Base-by-base conservation (phyloP, 2,888 invertebrate species). In the Rhodophaea formosa region DNA sequence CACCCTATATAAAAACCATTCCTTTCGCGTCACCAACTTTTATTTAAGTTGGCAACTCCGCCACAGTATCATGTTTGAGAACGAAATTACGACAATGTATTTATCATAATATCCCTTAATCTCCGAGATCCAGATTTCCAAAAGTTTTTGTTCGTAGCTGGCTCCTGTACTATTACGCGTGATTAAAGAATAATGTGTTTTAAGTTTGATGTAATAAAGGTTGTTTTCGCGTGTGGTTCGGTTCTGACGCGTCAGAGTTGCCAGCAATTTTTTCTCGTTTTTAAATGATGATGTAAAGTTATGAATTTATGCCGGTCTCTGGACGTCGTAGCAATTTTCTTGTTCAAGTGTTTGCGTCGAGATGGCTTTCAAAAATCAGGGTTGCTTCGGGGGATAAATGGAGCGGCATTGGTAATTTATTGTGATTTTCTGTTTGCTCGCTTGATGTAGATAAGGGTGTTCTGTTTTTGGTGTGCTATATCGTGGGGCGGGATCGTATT, bases 231-330 rank as follows among this genome's bases (percentile, higher is more conserved):
- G 56, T 60, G 63, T 35, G 54, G 56, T 59, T 57, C 54, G 46
- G 32, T 55, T 53, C 49, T 65, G 66, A 62, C 62, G 62, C 64
- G 60, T 66, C 65, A 63, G 60, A 59, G 58, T 58, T 59, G 57
- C 62, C 56, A 46, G 62, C 59, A 63, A 64, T 68, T 71, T 75
- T 79, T 80, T 77, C 65, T 70, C 61, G 68, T 70, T 81, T 80
- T 82, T 79, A 82, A 83, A 83, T 77, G 79, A 79, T 80, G 79
- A 83, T 82, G 77, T 84, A 82, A 82, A 82, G 82, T 82, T 81
- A 79, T 82, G 80, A 84, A 82, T 84, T 81, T 80, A 80, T 79
- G 75, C 71, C 66, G 69, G 76, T 74, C 80, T 71, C 75, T 68
- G 68, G 77, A 76, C 74, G 77, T 77, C 74, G 72, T 66, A 74